phyloP scores from a whole-genome alignment of 2,113 vertebrate genomes.

The Siniperca chuatsi region DNA sequence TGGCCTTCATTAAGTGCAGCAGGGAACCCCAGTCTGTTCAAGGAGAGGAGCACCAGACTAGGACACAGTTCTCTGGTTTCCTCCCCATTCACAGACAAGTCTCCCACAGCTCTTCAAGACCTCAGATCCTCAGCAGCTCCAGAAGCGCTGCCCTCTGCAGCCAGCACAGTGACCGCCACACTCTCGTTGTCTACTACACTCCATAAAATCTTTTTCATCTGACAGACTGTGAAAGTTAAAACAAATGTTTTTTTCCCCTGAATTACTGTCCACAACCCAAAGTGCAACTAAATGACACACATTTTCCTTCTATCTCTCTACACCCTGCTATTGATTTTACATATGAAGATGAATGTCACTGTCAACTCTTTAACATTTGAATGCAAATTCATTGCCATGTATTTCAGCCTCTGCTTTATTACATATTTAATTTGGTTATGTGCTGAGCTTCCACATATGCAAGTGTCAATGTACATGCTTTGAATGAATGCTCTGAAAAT shows the following conservation, averaged over 20 bases:
- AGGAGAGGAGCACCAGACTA: conserved; percentile 26
- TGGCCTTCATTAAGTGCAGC: conserved; percentile 77
- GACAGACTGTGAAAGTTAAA: background rate
- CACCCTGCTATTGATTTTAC: background rate
- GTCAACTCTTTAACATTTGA: background rate
- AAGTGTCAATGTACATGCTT: background rate
- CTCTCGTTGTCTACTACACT: conserved; percentile 73
- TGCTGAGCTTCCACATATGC: background rate
- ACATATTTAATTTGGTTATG: background rate
- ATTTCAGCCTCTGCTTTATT: conserved; percentile 2
- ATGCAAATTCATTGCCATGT: conserved; percentile 25
- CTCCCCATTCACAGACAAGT: conserved; percentile 21
- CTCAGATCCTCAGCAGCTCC: conserved; percentile 21
- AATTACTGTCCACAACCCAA: background rate
- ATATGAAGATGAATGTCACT: background rate
- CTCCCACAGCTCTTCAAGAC: conserved; percentile 27
- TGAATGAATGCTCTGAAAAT: conserved; percentile 1
- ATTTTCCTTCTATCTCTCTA: background rate
- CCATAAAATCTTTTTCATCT: conserved; percentile 22
- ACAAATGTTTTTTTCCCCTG: background rate
- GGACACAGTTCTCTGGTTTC: conserved; percentile 6
- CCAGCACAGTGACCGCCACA: conserved; percentile 23
- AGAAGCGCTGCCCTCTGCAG: conserved; percentile 22
- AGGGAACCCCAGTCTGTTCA: conserved; percentile 49
- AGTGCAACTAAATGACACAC: conserved; percentile 1